phyloP scores from a whole-genome alignment of 2,113 vertebrate genomes.

The crab-eating macaque (Macaca fascicularis) region T2T-MFA8v1.1 NC_088379.1:5706001-5706500 shows the following conservation, averaged over 20 bases:
- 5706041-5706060: accelerated
- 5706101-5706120: not conserved
- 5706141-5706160: not conserved
- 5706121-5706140: accelerated
- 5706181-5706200: no score
- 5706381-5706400: not conserved
- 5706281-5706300: not conserved
- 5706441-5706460: not conserved
- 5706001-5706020: not conserved
- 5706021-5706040: not conserved
- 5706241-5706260: not conserved
- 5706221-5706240: not conserved
- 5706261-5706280: not conserved
- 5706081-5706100: not conserved
- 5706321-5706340: not conserved
- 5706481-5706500: not conserved
- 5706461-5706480: not conserved
- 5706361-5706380: not conserved
- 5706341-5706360: not conserved
- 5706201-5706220: not conserved
- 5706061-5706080: not conserved
- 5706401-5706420: not conserved
- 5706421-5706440: not conserved
- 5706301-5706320: not conserved
- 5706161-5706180: accelerated